Conservation (phyloP, 2,797 vertebrate species). For the Lutjanus argentimaculatus region DNA sequence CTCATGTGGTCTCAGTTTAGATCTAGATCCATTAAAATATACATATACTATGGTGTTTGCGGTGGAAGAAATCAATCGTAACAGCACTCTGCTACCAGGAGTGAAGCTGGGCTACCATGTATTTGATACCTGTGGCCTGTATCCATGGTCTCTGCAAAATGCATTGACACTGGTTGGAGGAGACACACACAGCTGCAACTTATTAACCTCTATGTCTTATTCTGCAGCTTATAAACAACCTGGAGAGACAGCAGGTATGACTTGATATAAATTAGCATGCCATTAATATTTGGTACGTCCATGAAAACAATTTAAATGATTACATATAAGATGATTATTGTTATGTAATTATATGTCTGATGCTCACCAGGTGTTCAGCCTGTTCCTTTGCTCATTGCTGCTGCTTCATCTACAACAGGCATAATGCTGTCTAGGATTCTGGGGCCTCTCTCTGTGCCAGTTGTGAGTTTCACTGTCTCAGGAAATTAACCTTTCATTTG, state of each 20-base stretch:
- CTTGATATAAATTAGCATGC: not conserved
- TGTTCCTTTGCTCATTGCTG: constrained; percentile 79
- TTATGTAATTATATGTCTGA: not conserved
- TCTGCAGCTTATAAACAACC: not conserved
- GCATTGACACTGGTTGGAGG: constrained; percentile 67
- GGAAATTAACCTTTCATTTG: not conserved
- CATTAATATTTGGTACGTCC: not conserved
- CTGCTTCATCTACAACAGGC: constrained; percentile 71
- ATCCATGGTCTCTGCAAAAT: constrained; percentile 64
- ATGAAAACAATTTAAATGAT: no score
- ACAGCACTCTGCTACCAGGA: constrained; percentile 66
- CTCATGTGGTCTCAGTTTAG: constrained; percentile 70
- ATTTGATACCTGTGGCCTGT: constrained; percentile 61
- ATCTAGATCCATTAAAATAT: constrained; percentile 57
- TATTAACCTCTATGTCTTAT: not conserved
- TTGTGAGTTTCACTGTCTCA: constrained; percentile 68
- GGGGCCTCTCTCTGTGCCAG: constrained; percentile 73
- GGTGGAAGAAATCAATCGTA: constrained; percentile 78
- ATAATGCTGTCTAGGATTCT: constrained; percentile 76
- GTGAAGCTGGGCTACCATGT: constrained; percentile 73
- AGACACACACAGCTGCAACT: constrained; percentile 49
- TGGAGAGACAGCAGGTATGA: constrained; percentile 25
- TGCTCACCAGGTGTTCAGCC: constrained; percentile 38
- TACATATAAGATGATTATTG: not conserved
- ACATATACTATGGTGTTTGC: constrained; percentile 80